Evolutionary conservation across 1,140 invertebrate genomes (phyloP).

Genomic region (Zelostemma sp.): DNA sequence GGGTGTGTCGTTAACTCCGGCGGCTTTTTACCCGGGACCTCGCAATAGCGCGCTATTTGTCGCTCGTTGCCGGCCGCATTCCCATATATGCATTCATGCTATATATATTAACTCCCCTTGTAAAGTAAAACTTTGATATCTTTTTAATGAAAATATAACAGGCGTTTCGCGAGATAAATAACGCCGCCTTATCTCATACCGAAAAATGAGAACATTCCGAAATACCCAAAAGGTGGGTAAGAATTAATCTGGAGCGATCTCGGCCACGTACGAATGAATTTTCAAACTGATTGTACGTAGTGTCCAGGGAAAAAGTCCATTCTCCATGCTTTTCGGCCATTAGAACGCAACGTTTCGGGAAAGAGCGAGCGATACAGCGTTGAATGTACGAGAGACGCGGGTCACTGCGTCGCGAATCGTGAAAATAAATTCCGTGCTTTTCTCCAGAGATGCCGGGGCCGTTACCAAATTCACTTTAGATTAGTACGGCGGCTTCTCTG

Average conservation of each 20-base stretch:
- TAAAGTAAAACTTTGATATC: no score
- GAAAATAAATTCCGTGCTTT: conserved; percentile 46
- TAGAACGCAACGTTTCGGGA: no score
- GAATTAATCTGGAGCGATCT: no score
- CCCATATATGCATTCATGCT: neutral
- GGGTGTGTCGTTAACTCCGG: conserved; percentile 37
- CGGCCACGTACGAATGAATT: no score
- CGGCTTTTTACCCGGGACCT: conserved; percentile 22
- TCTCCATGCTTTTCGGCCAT: no score
- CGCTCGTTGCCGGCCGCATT: neutral
- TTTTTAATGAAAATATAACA: no score
- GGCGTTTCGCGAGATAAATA: neutral
- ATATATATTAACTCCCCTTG: neutral
- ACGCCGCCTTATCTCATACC: no score
- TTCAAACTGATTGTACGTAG: no score
- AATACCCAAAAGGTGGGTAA: no score
- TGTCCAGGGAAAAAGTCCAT: no score
- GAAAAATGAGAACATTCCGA: no score
- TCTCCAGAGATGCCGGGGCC: conserved; percentile 24
- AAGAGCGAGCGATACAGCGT: conserved; percentile 23
- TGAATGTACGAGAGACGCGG: conserved; percentile 30
- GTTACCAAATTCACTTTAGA: conserved; percentile 48
- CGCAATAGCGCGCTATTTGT: conserved; percentile 16
- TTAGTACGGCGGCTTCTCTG: conserved; percentile 42
- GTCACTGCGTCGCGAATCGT: conserved; percentile 25